Evolutionary conservation across 2,888 invertebrate genomes (phyloP).

Genomic region (Eubasilissa splendida): DNA sequence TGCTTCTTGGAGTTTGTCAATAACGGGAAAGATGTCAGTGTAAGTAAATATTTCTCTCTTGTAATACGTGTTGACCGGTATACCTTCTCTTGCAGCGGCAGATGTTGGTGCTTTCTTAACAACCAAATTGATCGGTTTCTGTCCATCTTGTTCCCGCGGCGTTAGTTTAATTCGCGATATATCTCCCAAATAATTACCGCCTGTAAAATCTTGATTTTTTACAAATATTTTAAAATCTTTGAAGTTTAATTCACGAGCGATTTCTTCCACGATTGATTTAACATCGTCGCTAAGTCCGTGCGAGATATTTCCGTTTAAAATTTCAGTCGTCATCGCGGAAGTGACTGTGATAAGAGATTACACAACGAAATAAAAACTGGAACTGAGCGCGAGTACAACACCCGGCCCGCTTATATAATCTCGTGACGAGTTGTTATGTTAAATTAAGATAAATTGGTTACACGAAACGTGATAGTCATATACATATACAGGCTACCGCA

Average conservation of each 20-base stretch:
- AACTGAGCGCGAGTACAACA: too few species aligned
- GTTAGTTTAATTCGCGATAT: slow-evolving; percentile 13
- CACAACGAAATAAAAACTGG: too few species aligned
- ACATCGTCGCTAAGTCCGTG: too few species aligned
- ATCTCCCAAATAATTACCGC: slow-evolving; percentile 35
- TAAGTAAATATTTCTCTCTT: slow-evolving; percentile 33
- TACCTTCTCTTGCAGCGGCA: not conserved
- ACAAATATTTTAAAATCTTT: slow-evolving; percentile 12
- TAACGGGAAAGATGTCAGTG: slow-evolving; percentile 29
- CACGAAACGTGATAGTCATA: too few species aligned
- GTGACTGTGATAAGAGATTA: too few species aligned
- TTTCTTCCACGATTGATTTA: not conserved
- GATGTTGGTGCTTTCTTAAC: not conserved
- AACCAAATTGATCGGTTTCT: not conserved
- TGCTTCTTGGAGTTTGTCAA: slow-evolving; percentile 60
- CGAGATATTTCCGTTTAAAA: too few species aligned
- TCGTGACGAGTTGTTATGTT: too few species aligned
- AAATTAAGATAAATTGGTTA: too few species aligned
- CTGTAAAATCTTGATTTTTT: slow-evolving; percentile 6
- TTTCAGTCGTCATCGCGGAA: too few species aligned
- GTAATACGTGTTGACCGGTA: slow-evolving; percentile 21
- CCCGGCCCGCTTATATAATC: too few species aligned
- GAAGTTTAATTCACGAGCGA: not conserved
- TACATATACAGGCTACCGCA: too few species aligned
- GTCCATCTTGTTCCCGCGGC: not conserved